Percentiles rank a stretch among this genome's conserved stretches.
Evolutionary conservation across 2,797 vertebrate species (phyloP).

Genomic region (Catharus ustulatus): DNA sequence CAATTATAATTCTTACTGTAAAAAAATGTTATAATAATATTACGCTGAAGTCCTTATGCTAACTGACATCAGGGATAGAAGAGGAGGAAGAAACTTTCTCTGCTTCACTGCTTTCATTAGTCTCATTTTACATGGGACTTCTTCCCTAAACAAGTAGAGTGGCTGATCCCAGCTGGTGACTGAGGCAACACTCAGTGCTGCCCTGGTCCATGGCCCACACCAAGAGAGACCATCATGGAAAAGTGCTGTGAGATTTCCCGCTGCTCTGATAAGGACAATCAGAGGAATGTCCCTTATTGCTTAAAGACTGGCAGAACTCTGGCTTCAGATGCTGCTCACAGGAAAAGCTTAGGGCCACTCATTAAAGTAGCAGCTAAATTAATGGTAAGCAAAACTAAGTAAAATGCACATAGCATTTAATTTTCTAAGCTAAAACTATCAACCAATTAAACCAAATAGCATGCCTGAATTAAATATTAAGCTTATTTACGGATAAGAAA

Average conservation of each 20-base stretch:
- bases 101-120: constrained; percentile 23
- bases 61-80: constrained; percentile 51
- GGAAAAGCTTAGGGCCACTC: constrained; percentile 19
- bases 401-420: constrained; percentile 29
- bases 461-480: constrained; percentile 42
- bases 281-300: background rate
- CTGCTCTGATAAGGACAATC: background rate
- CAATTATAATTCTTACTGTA: constrained; percentile 78
- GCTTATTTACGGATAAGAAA: constrained; percentile 33
- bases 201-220: background rate
- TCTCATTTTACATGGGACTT: background rate
- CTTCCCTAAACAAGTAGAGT: background rate
- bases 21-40: constrained; percentile 78
- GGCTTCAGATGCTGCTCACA: constrained; percentile 34
- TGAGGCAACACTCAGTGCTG: background rate
- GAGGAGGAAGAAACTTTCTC: constrained; percentile 45
- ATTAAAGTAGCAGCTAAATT: constrained; percentile 35
- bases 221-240: background rate
- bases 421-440: constrained; percentile 32
- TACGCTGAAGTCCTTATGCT: constrained; percentile 58
- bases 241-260: background rate
- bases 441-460: constrained; percentile 21
- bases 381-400: constrained; percentile 27
- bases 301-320: constrained; percentile 25
- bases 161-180: background rate